Conservation (phyloP, 2,888 invertebrate genomes). For the Villa cingulata region DNA sequence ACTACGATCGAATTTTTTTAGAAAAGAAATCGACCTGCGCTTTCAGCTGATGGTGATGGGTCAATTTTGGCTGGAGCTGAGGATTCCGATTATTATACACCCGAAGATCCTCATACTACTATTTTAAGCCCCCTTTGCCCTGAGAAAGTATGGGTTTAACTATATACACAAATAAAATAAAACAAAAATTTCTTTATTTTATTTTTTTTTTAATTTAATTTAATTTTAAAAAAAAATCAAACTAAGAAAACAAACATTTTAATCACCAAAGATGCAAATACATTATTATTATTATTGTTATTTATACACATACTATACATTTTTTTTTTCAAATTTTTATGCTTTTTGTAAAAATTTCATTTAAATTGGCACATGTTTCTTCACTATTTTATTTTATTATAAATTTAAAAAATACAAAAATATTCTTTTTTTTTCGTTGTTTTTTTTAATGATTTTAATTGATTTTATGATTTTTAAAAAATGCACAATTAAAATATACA, state of each 20-base stretch:
- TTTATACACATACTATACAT: too few relatives aligned
- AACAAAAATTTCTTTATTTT: not conserved
- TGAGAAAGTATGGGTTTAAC: constrained; percentile 18
- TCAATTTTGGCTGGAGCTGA: constrained; percentile 37
- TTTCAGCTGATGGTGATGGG: constrained; percentile 21
- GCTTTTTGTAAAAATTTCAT: too few relatives aligned
- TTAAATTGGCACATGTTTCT: too few relatives aligned
- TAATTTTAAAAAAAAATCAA: too few relatives aligned
- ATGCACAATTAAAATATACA: too few relatives aligned
- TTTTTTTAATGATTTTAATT: too few relatives aligned
- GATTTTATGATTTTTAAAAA: too few relatives aligned
- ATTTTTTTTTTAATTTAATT: not conserved
- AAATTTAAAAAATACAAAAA: too few relatives aligned
- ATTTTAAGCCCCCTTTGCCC: constrained; percentile 49
- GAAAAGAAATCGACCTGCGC: constrained; percentile 20
- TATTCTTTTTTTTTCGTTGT: too few relatives aligned
- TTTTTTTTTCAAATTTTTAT: too few relatives aligned
- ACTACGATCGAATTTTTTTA: constrained; percentile 14
- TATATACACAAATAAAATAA: not conserved
- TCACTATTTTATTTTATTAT: too few relatives aligned
- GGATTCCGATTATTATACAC: constrained; percentile 68
- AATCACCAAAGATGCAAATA: not conserved
- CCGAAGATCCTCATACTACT: constrained; percentile 57
- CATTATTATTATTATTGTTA: too few relatives aligned
- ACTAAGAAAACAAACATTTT: not conserved